Base-by-base conservation (phyloP, 2,888 invertebrate species). In the Limulus polyphemus region DNA sequence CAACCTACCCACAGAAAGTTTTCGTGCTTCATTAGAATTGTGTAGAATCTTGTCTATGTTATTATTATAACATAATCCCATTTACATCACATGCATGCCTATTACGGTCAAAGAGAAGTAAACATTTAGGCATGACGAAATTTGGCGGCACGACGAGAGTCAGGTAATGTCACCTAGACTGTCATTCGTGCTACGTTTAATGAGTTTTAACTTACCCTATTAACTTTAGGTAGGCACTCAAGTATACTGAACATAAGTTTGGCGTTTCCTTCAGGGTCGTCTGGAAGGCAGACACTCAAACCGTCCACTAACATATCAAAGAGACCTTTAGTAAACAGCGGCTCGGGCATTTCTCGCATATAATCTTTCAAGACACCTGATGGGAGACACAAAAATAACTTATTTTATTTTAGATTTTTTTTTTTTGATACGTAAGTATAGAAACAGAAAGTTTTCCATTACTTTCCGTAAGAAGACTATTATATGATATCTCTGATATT, bases 241-340 rank as follows among this genome's bases (percentile, higher is more conserved):
- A 99, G 84, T 76, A 99, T 95, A 73, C 95, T 94, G 74, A 98
- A 91, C 89, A 99, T 94, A 58, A 99, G 83, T 76, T 94, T 92
- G 64, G 97, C 95, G 77, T 98, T 98, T 72, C 97, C 97, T 79
- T 95, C 92, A 16, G 95, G 89, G 79, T 99, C 98, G 74, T 95
- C 94, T 0, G 97, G 95, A 66, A 97, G 80, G 75, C 95, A 93
- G 83, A 89, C 89, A 82, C 77, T 77, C 49, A 95, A 81, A 60
- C 98, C 98, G 78, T 99, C 98, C 65, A 97, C 85, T 77, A 99
- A 87, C 98, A 99, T 98, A 79, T 97, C 94, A 79, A 94, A 99
- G 76, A 99, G 84, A 81, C 95, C 94, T 77, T 93, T 90, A 64
- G 98, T 95, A 79, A 99, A 92, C 71, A 99, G 81, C 16, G 99